These are phyloP conservation scores for Syngnathus rostellatus DNA, from an alignment of 2,797 vertebrate species.

Conservation along the genomic window DNA sequence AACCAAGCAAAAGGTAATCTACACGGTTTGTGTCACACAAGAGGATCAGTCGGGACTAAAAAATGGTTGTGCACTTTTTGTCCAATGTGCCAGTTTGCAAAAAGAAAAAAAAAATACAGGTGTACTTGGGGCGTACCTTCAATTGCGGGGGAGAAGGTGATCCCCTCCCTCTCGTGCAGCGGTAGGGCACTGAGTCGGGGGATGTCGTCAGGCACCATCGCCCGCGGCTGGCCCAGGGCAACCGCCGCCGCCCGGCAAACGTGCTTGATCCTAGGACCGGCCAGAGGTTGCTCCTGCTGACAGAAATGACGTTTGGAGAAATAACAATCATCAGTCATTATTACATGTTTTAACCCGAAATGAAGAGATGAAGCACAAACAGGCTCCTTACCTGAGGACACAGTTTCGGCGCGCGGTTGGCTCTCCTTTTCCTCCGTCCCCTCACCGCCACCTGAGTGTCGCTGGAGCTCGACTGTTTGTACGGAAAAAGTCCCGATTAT, in stretches of 20 bases:
- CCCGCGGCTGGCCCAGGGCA: constrained; percentile 83
- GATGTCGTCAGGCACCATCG: constrained; percentile 87
- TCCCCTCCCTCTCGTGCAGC: constrained; percentile 79
- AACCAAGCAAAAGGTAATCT: background rate
- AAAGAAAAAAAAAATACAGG: background rate
- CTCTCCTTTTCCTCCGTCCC: constrained; percentile 49
- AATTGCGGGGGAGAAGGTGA: constrained; percentile 62
- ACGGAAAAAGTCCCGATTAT: background rate
- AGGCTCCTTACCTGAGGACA: constrained; percentile 49
- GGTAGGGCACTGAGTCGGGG: constrained; percentile 87
- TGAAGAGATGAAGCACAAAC: too few species aligned
- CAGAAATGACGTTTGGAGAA: background rate
- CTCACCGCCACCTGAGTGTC: constrained; percentile 36
- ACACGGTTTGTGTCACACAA: background rate
- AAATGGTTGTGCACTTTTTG: background rate
- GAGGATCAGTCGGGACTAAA: background rate
- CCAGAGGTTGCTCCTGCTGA: constrained; percentile 56
- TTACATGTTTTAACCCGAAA: too few species aligned
- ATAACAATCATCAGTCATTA: too few species aligned
- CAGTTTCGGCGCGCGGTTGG: constrained; percentile 33
- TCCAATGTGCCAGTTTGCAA: too few species aligned
- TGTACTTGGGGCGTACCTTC: constrained; percentile 65
- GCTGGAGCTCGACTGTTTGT: constrained; percentile 40
- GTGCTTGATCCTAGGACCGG: constrained; percentile 87
- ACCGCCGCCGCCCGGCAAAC: constrained; percentile 88